Evolutionary conservation across 2,113 vertebrate species (phyloP).

Genomic region (Vimba vimba): DNA sequence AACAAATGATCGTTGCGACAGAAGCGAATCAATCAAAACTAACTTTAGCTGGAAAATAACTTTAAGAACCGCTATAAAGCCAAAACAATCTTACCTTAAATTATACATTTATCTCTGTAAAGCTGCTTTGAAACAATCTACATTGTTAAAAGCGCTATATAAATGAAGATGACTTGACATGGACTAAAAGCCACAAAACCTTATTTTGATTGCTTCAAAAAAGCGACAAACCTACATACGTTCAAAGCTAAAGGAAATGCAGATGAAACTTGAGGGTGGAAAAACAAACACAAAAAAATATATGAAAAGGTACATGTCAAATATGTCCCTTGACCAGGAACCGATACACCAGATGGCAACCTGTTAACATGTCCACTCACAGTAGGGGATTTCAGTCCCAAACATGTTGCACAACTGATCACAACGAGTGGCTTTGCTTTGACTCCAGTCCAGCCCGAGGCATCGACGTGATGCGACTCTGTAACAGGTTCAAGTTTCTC

Average conservation of each 20-base stretch:
- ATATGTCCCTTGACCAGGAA: constrained; percentile 1
- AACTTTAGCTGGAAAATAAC: too few species aligned
- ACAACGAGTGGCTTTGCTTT: neutral
- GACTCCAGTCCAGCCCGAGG: neutral
- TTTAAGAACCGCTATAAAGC: too few species aligned
- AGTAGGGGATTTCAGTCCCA: neutral
- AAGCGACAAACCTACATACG: too few species aligned
- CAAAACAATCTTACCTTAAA: too few species aligned
- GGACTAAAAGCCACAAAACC: too few species aligned
- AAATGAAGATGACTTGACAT: too few species aligned
- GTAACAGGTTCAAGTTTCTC: neutral
- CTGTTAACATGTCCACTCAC: constrained; percentile 6
- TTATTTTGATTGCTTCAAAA: too few species aligned
- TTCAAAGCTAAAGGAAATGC: neutral
- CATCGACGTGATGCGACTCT: constrained; percentile 17
- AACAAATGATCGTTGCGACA: too few species aligned
- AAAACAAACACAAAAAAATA: neutral
- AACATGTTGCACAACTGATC: neutral
- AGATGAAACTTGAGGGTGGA: neutral
- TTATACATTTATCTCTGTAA: too few species aligned
- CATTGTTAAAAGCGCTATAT: too few species aligned
- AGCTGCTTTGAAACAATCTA: too few species aligned
- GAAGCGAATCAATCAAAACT: too few species aligned
- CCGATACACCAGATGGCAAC: constrained; percentile 3
- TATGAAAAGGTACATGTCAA: neutral